Evolutionary conservation across 37 sponge, comb jelly and placozoan genomes (phyloP), one percentile per base, ranked within the genome.

Genomic region (Hormiphora californensis): DNA sequence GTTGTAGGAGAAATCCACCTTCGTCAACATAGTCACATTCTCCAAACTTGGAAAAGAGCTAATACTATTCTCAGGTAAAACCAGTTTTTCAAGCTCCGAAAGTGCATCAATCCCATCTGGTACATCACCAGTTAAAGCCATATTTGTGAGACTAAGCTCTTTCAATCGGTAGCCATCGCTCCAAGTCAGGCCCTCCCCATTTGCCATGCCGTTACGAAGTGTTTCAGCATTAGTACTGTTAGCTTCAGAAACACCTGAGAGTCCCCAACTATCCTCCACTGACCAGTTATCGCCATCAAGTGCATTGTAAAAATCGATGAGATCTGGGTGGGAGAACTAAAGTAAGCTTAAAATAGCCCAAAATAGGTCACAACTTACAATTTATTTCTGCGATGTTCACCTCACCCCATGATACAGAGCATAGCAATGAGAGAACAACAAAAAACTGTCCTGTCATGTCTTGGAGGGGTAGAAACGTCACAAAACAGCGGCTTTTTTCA

Each of bases 31-130:
- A 15, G 23, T 40, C 40, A 43, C 43, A 19, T 27, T 11, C 19
- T 27, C 46, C 17, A 73, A 33, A 40, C n/a, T 15, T 21, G 41
- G 39, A 27, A 73, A 73, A 43, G 27, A 21, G 8, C 17, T 15
- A 33, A 73, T 73, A n/a, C 43, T 12, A n/a, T 73, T 73, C 35
- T 73, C 35, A 7, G 27, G 40, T 40, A 73, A 28, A 4, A 73
- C 43, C 5, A 73, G 44, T 11, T 17, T 27, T 33, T 33, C 17
- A 0, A 73, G 9, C 4, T 33, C 23, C 1, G 44, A 28, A 21
- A 73, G 81, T 22, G 41, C 81, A 37, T 73, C 23, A 40, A 73
- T 36, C 1, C 81, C 81, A 22, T 40, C 44, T 8, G 81, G 81
- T 4, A 73, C 38, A 36, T 23, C 25, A 41, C 81, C 81, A 73